These are phyloP conservation scores for Heloderma charlesbogerti DNA, from an alignment of 2,113 vertebrate genomes.

Conservation along the genomic window DNA sequence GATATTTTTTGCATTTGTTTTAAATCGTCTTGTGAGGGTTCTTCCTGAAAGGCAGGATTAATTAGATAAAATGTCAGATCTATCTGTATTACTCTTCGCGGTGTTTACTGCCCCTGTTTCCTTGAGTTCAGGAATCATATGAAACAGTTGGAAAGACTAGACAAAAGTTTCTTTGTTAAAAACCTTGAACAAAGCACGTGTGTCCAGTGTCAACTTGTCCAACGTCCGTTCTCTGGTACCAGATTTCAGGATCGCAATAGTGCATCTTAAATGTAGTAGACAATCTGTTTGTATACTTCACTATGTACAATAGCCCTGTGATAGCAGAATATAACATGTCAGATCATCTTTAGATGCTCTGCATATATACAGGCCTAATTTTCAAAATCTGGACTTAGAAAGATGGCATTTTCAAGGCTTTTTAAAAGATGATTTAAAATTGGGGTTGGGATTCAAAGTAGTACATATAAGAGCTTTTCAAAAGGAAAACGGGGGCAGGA, in stretches of 20 bases:
- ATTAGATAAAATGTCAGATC: background rate
- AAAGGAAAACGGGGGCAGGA: background rate
- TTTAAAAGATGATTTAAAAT: background rate
- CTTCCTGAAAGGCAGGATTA: background rate
- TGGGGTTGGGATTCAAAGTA: background rate
- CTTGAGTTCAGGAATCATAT: background rate
- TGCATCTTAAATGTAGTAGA: background rate
- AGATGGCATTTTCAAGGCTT: background rate
- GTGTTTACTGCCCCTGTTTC: background rate
- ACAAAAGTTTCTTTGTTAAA: background rate
- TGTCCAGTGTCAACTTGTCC: background rate
- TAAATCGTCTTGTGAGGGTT: background rate
- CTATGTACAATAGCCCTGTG: background rate
- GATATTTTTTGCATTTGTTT: background rate
- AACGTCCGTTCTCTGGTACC: background rate
- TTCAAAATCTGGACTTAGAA: background rate
- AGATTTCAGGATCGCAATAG: background rate
- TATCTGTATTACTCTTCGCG: background rate
- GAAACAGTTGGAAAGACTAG: background rate
- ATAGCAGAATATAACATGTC: background rate
- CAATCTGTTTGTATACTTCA: background rate
- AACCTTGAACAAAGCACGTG: background rate
- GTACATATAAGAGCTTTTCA: background rate
- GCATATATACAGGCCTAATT: background rate
- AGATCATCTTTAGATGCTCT: background rate